Evolutionary conservation across 2,888 invertebrate species (phyloP).

Genomic region (Agrenia bidenticulata): DNA sequence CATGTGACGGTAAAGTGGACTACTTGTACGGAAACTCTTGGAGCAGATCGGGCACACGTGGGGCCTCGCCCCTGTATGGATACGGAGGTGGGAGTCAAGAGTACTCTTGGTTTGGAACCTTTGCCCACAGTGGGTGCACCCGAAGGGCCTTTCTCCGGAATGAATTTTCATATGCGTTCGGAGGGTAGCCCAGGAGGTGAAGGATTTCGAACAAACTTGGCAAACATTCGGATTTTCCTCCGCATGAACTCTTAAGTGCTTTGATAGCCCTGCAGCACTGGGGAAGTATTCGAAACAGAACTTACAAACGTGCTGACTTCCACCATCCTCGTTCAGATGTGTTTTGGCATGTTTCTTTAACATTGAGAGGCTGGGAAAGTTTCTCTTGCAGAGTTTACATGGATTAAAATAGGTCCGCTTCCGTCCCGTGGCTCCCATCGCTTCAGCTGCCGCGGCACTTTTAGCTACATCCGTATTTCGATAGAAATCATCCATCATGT

Average conservation of each 20-base stretch:
- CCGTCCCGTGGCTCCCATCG: neutral
- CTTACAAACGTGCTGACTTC: slow-evolving; percentile 33
- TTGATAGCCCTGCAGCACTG: slow-evolving; percentile 33
- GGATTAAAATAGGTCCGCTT: slow-evolving; percentile 18
- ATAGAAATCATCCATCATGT: slow-evolving; percentile 12
- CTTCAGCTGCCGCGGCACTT: neutral
- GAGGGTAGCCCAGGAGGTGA: slow-evolving; percentile 23
- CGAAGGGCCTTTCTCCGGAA: slow-evolving; percentile 33
- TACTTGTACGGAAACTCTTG: neutral
- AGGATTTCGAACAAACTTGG: slow-evolving; percentile 6
- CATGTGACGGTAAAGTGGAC: slow-evolving; percentile 8
- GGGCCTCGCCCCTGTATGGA: slow-evolving; percentile 29
- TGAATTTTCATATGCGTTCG: slow-evolving; percentile 38
- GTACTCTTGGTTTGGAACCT: slow-evolving; percentile 31
- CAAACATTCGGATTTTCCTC: slow-evolving; percentile 34
- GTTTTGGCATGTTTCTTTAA: slow-evolving; percentile 32
- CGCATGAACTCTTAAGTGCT: slow-evolving; percentile 31
- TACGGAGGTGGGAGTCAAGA: slow-evolving; percentile 28
- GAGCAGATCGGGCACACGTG: slow-evolving; percentile 24
- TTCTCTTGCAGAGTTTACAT: slow-evolving; percentile 28
- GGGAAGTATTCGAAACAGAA: slow-evolving; percentile 27
- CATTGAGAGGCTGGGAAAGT: slow-evolving; percentile 23
- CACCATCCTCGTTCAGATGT: slow-evolving; percentile 23
- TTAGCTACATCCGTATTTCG: neutral
- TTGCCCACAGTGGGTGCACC: slow-evolving; percentile 24